Base-by-base conservation (phyloP, 2,888 invertebrate species). In the Spicauda simplicius region DNA sequence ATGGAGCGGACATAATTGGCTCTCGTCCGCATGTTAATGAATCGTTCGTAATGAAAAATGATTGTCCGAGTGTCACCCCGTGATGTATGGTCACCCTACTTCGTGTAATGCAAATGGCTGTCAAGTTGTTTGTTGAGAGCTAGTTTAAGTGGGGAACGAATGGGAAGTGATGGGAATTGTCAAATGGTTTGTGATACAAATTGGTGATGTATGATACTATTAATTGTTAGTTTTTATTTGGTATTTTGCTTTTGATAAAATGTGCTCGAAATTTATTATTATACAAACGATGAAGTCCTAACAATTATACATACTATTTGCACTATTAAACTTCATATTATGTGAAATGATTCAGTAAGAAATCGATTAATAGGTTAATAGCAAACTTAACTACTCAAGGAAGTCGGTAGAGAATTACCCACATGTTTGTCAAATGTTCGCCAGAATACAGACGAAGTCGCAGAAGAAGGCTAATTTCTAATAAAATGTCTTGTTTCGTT, bases 31-130 rank as follows among this genome's bases (percentile, higher is more conserved):
- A 86, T 87, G 88, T 86, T 91, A 91, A 92, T 91, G 91, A 91
- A 91, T 89, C 91, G 90, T 84, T 83, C 76, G 83, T 90, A 90
- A 91, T 91, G 91, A 90, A 90, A 91, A 91, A 88, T 91, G 84
- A 91, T 90, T 84, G 86, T 76, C 66, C 66, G 60, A 59, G 73
- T 73, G 19, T n/a, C 72, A 72, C 53, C 72, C 5, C 72, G 76
- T 82, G 83, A 86, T 82, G 79, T 83, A 85, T 84, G 83, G 82
- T 81, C 79, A 81, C 82, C 77, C 82, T 84, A 87, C 75, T 84
- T 83, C 79, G 81, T 79, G 84, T 76, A 81, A 78, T 77, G 77
- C 79, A 83, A 86, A 84, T 83, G 82, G 82, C 73, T 61, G 76
- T 69, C 74, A 73, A 16, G 50, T 66, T 66, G 66, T 66, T 66